These are phyloP conservation scores for Congeria kusceri DNA, from an alignment of 2,888 invertebrate species.

Conservation along the genomic window DNA sequence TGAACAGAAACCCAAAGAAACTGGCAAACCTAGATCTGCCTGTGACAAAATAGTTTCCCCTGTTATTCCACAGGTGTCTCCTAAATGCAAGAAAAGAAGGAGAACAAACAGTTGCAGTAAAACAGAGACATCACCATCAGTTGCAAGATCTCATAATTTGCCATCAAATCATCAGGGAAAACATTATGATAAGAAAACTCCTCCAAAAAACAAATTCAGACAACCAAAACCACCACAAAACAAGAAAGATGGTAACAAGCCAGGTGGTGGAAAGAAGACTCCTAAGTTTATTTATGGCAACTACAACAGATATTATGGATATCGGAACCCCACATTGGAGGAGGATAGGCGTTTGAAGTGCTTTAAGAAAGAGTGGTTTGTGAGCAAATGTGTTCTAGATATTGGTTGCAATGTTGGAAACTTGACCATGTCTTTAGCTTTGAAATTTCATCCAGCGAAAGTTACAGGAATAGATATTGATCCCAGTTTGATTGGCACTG, in stretches of 20 bases:
- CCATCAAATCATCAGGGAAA: slow-evolving; percentile 33
- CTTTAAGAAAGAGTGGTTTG: slow-evolving; percentile 93
- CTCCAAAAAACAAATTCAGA: slow-evolving; percentile 53
- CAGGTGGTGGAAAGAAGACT: slow-evolving; percentile 79
- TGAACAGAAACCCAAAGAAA: slow-evolving; percentile 44
- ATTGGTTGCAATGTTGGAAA: slow-evolving; percentile 99
- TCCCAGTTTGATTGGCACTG: slow-evolving; percentile 91
- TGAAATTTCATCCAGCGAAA: slow-evolving; percentile 93
- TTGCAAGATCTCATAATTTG: slow-evolving; percentile 58
- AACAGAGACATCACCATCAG: slow-evolving; percentile 56
- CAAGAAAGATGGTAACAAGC: slow-evolving; percentile 14
- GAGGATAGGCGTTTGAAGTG: slow-evolving; percentile 93
- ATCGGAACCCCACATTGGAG: slow-evolving; percentile 92
- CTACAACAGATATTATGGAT: slow-evolving; percentile 98
- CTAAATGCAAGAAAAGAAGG: slow-evolving; percentile 72
- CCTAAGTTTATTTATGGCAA: slow-evolving; percentile 96
- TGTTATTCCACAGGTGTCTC: slow-evolving; percentile 78
- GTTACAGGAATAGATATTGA: slow-evolving; percentile 98
- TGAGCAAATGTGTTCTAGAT: slow-evolving; percentile 96
- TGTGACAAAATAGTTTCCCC: slow-evolving; percentile 80
- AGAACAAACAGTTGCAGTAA: slow-evolving; percentile 73
- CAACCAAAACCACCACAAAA: slow-evolving; percentile 56
- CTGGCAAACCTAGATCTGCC: slow-evolving; percentile 42
- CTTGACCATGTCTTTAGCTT: slow-evolving; percentile 95
- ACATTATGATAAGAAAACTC: slow-evolving; percentile 32